Percentiles rank a stretch among this genome's conserved stretches.
Evolutionary conservation across 2,888 invertebrate genomes (phyloP).

Genomic region (Phlogophora meticulosa): DNA sequence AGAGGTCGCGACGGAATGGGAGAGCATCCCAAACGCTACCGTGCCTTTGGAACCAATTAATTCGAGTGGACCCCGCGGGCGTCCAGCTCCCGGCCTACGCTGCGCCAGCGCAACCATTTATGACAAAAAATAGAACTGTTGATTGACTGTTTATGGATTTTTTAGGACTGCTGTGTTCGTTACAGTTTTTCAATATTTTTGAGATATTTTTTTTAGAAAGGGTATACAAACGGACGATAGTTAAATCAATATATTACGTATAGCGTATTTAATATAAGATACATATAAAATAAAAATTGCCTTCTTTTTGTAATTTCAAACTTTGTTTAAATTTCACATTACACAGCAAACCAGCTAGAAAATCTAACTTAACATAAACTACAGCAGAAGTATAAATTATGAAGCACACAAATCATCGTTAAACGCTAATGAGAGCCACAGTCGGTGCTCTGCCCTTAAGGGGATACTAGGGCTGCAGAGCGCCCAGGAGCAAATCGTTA

Average conservation of each 20-base stretch:
- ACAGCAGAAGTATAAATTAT: conserved; percentile 51
- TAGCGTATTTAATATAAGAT: no score
- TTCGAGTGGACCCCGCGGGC: conserved; percentile 63
- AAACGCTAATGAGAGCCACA: conserved; percentile 61
- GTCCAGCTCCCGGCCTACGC: conserved; percentile 68
- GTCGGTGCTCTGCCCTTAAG: conserved; percentile 55
- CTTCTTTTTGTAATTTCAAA: not conserved
- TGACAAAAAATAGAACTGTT: conserved; percentile 38
- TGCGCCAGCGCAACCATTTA: conserved; percentile 20
- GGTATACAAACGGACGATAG: no score
- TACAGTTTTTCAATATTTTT: not conserved
- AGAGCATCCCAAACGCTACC: conserved; percentile 67
- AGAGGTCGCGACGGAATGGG: conserved; percentile 55
- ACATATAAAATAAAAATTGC: no score
- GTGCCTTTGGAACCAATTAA: conserved; percentile 65
- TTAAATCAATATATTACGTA: no score
- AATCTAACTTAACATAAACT: conserved; percentile 29
- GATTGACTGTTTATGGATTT: conserved; percentile 3
- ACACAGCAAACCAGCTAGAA: conserved; percentile 17
- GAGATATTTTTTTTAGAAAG: not conserved
- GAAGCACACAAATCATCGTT: conserved; percentile 55
- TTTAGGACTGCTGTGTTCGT: not conserved
- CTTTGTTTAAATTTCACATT: not conserved
- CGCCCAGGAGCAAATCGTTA: conserved; percentile 57
- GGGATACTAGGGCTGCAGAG: conserved; percentile 38